Evolutionary conservation across 2,888 invertebrate genomes (phyloP).

Genomic region (Dromius quadrimaculatus): DNA sequence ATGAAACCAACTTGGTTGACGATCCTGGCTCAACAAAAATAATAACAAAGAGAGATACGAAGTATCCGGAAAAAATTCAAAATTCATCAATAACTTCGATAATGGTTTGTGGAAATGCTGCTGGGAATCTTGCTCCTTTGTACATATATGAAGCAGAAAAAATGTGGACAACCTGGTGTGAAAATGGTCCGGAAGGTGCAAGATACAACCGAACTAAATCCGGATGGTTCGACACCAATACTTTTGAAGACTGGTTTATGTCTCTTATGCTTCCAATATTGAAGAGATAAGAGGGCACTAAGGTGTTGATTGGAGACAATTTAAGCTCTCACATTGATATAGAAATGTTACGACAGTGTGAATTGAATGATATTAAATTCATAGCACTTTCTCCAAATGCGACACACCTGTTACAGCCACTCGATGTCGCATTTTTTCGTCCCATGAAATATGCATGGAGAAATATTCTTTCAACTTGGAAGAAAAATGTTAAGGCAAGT

Average conservation of each 20-base stretch:
- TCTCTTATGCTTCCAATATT: constrained; percentile 53
- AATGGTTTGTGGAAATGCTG: constrained; percentile 59
- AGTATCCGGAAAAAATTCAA: constrained; percentile 58
- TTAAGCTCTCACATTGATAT: constrained; percentile 54
- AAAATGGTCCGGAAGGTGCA: constrained; percentile 56
- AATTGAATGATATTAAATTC: constrained; percentile 49
- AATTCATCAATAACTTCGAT: constrained; percentile 58
- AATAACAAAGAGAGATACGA: constrained; percentile 47
- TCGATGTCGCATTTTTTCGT: constrained; percentile 52
- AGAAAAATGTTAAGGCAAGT: background rate
- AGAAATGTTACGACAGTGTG: constrained; percentile 51
- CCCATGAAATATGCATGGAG: constrained; percentile 37
- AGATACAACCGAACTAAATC: constrained; percentile 60
- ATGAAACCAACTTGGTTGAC: constrained; percentile 59
- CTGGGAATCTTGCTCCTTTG: constrained; percentile 57
- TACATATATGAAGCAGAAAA: constrained; percentile 60
- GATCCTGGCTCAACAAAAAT: constrained; percentile 58
- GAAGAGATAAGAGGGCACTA: constrained; percentile 55
- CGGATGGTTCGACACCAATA: constrained; percentile 56
- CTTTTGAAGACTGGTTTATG: constrained; percentile 57
- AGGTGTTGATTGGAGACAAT: constrained; percentile 55
- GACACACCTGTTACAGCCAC: constrained; percentile 39
- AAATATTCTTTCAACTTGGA: constrained; percentile 20
- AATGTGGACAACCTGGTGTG: constrained; percentile 60
- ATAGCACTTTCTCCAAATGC: constrained; percentile 42